A percentile compares a stretch with the other conserved stretches of the same genome.
These are phyloP conservation scores for Pterostichus niger DNA, from an alignment of 2,888 invertebrate species.

Conservation along the genomic window DNA sequence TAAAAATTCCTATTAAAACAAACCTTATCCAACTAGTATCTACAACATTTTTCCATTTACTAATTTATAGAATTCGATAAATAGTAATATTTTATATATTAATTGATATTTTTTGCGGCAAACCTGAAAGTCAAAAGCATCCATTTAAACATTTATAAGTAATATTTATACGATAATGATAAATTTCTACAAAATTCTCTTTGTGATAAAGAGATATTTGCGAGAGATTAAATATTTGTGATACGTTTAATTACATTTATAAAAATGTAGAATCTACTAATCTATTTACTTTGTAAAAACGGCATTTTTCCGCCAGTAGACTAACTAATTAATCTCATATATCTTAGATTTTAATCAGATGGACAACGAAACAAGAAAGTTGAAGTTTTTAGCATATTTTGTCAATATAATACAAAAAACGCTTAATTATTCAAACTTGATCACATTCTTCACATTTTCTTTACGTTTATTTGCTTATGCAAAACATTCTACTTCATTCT, in stretches of 20 bases:
- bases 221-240: constrained; percentile 39
- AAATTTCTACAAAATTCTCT: not conserved
- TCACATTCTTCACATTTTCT: constrained; percentile 38
- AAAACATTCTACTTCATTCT: no score
- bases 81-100: no score
- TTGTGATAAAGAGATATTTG: constrained; percentile 35
- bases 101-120: no score
- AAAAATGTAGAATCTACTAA: constrained; percentile 37
- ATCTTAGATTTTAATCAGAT: constrained; percentile 20
- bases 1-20: no score
- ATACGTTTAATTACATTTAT: constrained; percentile 43
- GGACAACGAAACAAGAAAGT: constrained; percentile 8
- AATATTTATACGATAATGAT: constrained; percentile 1
- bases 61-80: no score
- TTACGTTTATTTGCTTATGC: no score
- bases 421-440: constrained; percentile 32
- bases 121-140: no score
- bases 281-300: constrained; percentile 48
- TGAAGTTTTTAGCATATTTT: constrained; percentile 49
- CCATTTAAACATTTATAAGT: no score
- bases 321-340: constrained; percentile 26
- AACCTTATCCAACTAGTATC: no score
- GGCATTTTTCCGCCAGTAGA: constrained; percentile 18
- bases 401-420: constrained; percentile 47
- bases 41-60: no score